These are phyloP conservation scores for Myripristis murdjan DNA, from an alignment of 2,797 vertebrate genomes.

Conservation along the genomic window DNA sequence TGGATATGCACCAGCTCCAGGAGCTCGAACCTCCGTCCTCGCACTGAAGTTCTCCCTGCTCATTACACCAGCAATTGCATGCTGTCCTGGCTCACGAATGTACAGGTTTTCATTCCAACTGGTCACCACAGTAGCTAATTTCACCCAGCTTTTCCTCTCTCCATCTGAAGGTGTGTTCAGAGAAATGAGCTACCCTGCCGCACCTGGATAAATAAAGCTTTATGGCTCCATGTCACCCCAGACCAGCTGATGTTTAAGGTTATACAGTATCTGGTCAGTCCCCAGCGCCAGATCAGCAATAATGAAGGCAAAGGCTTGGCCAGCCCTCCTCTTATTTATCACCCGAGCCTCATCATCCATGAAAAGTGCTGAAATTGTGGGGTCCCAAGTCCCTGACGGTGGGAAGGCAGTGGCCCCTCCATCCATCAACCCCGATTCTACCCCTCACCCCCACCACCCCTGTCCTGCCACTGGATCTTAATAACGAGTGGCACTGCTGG, in stretches of 20 bases:
- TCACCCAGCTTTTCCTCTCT: no score
- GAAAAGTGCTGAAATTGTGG: constrained; percentile 81
- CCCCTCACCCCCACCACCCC: constrained; percentile 33
- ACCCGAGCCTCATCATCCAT: constrained; percentile 75
- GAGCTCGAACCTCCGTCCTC: no score
- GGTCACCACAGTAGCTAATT: no score
- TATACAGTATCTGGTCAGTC: constrained; percentile 55
- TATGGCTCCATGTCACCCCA: constrained; percentile 54
- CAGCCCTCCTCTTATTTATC: constrained; percentile 72
- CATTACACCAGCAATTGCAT: no score
- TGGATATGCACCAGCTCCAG: no score
- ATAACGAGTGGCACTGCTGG: constrained; percentile 72
- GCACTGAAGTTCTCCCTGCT: no score
- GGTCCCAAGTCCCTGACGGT: constrained; percentile 44
- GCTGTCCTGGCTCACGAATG: no score
- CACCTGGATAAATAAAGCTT: constrained; percentile 67
- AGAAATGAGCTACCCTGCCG: constrained; percentile 15
- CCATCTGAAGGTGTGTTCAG: no score
- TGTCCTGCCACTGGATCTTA: constrained; percentile 73
- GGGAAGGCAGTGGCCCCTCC: constrained; percentile 48
- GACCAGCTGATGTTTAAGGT: constrained; percentile 72
- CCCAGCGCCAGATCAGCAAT: constrained; percentile 72
- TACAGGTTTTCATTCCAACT: no score
- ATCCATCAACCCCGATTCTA: constrained; percentile 67
- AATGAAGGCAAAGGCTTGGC: constrained; percentile 57